phyloP scores from a whole-genome alignment of 2,888 invertebrate genomes.

The Trachelus tabidus region DNA sequence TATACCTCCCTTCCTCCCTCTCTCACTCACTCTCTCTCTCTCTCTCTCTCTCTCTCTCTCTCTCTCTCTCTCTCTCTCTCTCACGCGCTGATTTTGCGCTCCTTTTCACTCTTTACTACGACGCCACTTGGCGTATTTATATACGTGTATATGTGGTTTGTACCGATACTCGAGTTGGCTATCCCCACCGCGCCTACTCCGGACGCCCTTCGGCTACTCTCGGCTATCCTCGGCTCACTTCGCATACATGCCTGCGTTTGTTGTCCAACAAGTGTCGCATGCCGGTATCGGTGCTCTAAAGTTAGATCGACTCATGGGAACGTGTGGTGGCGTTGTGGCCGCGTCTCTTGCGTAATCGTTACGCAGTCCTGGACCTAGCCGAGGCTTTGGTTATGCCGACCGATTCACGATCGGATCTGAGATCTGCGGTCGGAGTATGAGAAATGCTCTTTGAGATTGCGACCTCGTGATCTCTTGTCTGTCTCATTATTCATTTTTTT shows the following conservation, averaged over 20 bases:
- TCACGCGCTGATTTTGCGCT: not conserved
- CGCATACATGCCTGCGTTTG: constrained; percentile 35
- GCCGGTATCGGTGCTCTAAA: constrained; percentile 38
- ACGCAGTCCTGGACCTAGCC: constrained; percentile 16
- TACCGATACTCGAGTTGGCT: not conserved
- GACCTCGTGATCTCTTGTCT: not conserved
- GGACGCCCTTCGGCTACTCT: constrained; percentile 6
- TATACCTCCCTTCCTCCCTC: not conserved
- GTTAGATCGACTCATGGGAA: constrained; percentile 45
- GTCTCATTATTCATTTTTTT: no score
- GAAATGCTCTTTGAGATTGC: not conserved
- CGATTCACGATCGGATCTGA: not conserved
- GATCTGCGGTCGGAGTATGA: not conserved
- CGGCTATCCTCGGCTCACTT: constrained; percentile 11
- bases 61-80: no score
- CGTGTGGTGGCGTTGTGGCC: constrained; percentile 19
- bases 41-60: not conserved
- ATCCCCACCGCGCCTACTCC: constrained; percentile 15
- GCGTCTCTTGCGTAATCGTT: constrained; percentile 10
- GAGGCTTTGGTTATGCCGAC: not conserved
- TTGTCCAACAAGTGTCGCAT: constrained; percentile 50
- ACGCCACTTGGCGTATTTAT: not conserved
- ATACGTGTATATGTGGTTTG: not conserved
- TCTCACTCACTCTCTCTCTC: not conserved
- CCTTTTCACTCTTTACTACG: not conserved